Conservation (phyloP, 1,140 invertebrate species). For the Polypedilum pembai region DNA sequence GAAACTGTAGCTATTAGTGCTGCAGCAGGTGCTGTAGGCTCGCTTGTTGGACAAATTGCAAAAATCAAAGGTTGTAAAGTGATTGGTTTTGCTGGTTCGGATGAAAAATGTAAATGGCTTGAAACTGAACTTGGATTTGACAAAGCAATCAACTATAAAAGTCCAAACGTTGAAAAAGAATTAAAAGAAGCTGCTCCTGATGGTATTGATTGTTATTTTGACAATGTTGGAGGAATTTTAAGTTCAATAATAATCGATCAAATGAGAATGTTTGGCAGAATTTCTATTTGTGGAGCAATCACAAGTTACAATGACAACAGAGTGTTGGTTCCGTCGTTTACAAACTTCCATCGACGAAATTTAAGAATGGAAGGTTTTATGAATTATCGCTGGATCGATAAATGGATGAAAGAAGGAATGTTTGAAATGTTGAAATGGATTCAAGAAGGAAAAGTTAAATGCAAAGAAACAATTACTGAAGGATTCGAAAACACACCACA, state of each 20-base stretch:
- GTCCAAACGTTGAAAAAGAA: slow-evolving; percentile 45
- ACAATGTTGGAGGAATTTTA: slow-evolving; percentile 59
- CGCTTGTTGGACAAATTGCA: slow-evolving; percentile 64
- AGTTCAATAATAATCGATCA: slow-evolving; percentile 51
- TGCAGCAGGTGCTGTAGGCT: slow-evolving; percentile 62
- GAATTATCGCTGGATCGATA: slow-evolving; percentile 37
- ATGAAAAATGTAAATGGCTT: slow-evolving; percentile 63
- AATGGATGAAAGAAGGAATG: slow-evolving; percentile 50
- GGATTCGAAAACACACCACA: slow-evolving; percentile 58
- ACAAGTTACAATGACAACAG: not conserved
- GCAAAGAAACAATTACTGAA: slow-evolving; percentile 51
- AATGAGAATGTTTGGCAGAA: slow-evolving; percentile 52
- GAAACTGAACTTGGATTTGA: slow-evolving; percentile 61
- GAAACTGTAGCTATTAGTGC: slow-evolving; percentile 61
- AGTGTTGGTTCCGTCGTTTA: not conserved
- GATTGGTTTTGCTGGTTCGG: slow-evolving; percentile 62
- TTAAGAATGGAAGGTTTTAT: slow-evolving; percentile 57
- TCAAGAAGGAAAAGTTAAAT: slow-evolving; percentile 52
- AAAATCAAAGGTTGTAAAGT: slow-evolving; percentile 61
- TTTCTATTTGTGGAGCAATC: slow-evolving; percentile 55
- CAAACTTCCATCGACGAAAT: slow-evolving; percentile 40
- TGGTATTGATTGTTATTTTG: slow-evolving; percentile 61
- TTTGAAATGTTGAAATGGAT: slow-evolving; percentile 51
- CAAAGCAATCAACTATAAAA: slow-evolving; percentile 65
- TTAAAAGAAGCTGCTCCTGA: slow-evolving; percentile 54